Evolutionary conservation across 2,888 invertebrate genomes (phyloP).

Genomic region (Nomada goodeniana): DNA sequence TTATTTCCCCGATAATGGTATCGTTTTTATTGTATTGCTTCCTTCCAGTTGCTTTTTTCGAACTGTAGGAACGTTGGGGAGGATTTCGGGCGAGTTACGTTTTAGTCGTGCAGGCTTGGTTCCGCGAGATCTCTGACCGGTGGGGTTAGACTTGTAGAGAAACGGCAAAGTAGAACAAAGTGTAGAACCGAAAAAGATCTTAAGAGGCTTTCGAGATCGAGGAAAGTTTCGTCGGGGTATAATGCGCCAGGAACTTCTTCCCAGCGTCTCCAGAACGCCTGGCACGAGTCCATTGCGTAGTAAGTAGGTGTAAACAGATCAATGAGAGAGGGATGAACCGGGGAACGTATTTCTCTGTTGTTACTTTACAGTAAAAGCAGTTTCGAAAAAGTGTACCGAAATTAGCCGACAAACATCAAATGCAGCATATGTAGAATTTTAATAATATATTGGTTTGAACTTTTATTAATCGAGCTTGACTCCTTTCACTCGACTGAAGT

Average conservation of each 20-base stretch:
- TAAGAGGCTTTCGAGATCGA: slow-evolving; percentile 55
- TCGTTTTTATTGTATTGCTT: neutral
- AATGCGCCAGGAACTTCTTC: slow-evolving; percentile 18
- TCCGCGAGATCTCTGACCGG: slow-evolving; percentile 11
- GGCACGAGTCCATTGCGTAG: slow-evolving; percentile 20
- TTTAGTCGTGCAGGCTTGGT: neutral
- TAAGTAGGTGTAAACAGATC: slow-evolving; percentile 46
- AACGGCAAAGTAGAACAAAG: slow-evolving; percentile 49
- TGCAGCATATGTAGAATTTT: neutral
- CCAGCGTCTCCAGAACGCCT: neutral
- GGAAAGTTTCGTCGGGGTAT: slow-evolving; percentile 34
- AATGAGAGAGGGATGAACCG: slow-evolving; percentile 2
- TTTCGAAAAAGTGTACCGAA: neutral
- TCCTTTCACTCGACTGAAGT: too few relatives aligned
- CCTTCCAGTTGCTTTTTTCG: neutral
- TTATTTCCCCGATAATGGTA: slow-evolving; percentile 3
- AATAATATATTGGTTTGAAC: too few relatives aligned
- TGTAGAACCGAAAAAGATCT: slow-evolving; percentile 49
- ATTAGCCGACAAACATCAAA: too few relatives aligned
- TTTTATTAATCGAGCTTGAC: too few relatives aligned
- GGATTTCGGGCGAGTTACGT: slow-evolving; percentile 6
- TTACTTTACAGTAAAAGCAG: neutral
- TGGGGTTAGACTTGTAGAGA: neutral
- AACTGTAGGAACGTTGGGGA: slow-evolving; percentile 1
- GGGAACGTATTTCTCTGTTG: neutral